Evolutionary conservation across 2,797 vertebrate species (phyloP).

Genomic region (Furcifer pardalis): DNA sequence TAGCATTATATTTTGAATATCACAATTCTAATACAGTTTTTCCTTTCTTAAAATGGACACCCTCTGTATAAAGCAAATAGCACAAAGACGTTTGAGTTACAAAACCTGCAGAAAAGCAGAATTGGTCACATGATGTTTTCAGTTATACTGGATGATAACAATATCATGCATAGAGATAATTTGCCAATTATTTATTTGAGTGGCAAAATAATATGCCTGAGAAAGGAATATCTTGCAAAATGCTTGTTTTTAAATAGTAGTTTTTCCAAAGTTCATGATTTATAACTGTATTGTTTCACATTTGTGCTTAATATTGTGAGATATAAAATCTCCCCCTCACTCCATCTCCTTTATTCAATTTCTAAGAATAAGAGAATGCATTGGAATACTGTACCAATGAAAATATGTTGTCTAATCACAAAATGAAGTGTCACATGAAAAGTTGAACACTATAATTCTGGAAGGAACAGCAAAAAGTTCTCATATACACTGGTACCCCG

Average conservation of each 20-base stretch:
- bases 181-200: not conserved
- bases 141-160: slow-evolving; percentile 6
- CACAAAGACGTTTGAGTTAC: not conserved
- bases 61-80: not conserved
- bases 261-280: not conserved
- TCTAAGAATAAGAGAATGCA: no score
- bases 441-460: not conserved
- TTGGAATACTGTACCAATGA: no score
- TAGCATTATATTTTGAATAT: no score
- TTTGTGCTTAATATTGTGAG: slow-evolving; percentile 7
- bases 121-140: not conserved
- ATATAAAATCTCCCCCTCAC: no score
- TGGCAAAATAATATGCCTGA: not conserved
- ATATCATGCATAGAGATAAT: not conserved
- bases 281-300: slow-evolving; percentile 12
- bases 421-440: not conserved
- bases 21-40: no score
- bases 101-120: not conserved
- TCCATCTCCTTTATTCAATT: no score
- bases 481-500: no score
- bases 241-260: not conserved
- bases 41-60: no score
- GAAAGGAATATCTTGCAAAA: not conserved
- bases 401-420: not conserved
- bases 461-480: not conserved